These are phyloP conservation scores for Enteromius anoplus DNA, from an alignment of 2,797 vertebrate species.

Conservation along the genomic window DNA sequence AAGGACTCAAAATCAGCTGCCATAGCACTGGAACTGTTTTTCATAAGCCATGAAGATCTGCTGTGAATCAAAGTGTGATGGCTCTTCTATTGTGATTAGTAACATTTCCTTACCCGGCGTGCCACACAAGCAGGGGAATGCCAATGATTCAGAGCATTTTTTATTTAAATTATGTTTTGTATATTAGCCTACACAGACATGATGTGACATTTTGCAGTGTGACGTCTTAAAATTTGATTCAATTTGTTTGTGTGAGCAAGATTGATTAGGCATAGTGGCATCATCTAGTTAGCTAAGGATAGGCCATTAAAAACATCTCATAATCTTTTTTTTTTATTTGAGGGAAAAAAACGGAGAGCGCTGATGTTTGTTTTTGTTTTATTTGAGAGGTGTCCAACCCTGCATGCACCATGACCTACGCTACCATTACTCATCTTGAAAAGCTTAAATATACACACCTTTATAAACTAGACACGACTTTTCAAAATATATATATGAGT, in stretches of 20 bases:
- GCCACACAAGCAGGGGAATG: conserved; percentile 58
- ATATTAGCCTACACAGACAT: conserved; percentile 38
- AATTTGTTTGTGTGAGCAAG: conserved; percentile 33
- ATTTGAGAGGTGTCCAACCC: conserved; percentile 64
- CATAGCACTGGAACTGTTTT: conserved; percentile 75
- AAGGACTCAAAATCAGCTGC: conserved; percentile 68
- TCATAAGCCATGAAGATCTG: conserved; percentile 82
- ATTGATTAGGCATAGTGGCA: conserved; percentile 36
- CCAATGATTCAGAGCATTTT: conserved; percentile 38
- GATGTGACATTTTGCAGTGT: conserved; percentile 37
- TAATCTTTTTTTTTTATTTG: conserved; percentile 42
- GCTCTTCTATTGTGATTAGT: conserved; percentile 75
- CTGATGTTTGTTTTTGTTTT: conserved; percentile 63
- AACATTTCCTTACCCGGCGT: conserved; percentile 75
- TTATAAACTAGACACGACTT: conserved; percentile 69
- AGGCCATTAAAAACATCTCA: conserved; percentile 34
- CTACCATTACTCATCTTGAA: conserved; percentile 73
- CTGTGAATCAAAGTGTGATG: conserved; percentile 76
- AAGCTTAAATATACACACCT: conserved; percentile 74
- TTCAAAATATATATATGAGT: conserved; percentile 73
- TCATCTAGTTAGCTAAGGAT: conserved; percentile 15
- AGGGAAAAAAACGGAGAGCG: neutral
- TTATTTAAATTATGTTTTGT: conserved; percentile 58
- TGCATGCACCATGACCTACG: conserved; percentile 61
- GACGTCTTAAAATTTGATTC: neutral